Conservation (phyloP, 2,888 invertebrate genomes). For the Abscondita cerata region DNA sequence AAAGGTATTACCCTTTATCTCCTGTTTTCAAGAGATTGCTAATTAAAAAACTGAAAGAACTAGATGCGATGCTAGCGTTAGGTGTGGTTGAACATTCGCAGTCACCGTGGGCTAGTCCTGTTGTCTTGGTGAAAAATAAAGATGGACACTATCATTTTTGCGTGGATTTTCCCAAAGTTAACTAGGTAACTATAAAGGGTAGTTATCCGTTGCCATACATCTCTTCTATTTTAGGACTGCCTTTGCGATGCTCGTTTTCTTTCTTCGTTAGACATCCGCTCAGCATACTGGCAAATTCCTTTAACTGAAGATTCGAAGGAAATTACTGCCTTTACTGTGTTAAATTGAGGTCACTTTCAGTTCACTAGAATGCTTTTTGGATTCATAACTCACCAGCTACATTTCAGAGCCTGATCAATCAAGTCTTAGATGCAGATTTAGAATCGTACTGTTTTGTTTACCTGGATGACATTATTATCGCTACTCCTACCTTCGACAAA, state of each 20-base stretch:
- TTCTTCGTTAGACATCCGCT: conserved; percentile 19
- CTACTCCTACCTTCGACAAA: conserved; percentile 16
- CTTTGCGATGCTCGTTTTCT: not conserved
- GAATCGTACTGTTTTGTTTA: conserved; percentile 31
- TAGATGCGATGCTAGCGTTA: no score
- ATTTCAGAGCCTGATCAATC: conserved; percentile 43
- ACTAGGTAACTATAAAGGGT: conserved; percentile 15
- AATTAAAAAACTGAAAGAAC: no score
- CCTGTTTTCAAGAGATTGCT: no score
- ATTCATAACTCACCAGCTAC: conserved; percentile 42
- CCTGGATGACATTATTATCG: conserved; percentile 26
- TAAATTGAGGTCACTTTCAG: conserved; percentile 36
- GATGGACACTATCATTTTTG: conserved; percentile 27
- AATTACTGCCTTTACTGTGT: not conserved
- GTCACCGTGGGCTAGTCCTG: conserved; percentile 24
- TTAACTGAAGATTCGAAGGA: no score
- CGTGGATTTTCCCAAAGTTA: conserved; percentile 31
- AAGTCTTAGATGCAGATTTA: conserved; percentile 38
- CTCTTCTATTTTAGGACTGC: not conserved
- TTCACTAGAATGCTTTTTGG: conserved; percentile 45
- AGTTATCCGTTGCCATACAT: not conserved
- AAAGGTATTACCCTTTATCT: no score
- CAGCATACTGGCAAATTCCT: conserved; percentile 34
- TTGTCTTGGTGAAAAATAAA: conserved; percentile 23
- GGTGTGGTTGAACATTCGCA: not conserved